Evolutionary conservation across 2,888 invertebrate species (phyloP), one percentile per base, ranked within the genome.

Genomic region (Exephanes ischioxanthus): DNA sequence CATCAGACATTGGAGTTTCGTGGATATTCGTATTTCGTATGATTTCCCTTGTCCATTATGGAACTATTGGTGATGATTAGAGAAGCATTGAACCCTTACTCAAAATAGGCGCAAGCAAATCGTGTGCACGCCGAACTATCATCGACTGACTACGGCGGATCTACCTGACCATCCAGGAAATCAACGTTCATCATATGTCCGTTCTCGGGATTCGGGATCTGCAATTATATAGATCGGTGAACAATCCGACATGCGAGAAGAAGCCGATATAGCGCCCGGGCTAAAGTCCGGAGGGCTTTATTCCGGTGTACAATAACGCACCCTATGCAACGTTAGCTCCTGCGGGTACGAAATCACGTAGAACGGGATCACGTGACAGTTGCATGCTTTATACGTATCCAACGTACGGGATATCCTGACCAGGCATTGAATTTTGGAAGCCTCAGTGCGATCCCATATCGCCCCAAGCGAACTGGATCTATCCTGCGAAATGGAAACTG

Each of bases 191-290:
- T 48, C 61, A 6, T 75, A 19, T 14, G 26, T 22, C 22, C 22
- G 67, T 14, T 53, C 51, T 53, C 11, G 72, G 33, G 66, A 48
- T 58, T 51, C 11, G 48, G 33, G 14, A 53, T 55, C 26, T 16
- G 33, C 63, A 71, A 83, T 75, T 48, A 80, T 26, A 80, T 71
- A 45, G 79, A 70, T 26, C 16, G 63, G 70, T 45, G 70, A 83
- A 80, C 70, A 80, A 71, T 45, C 16, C 48, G 61, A 70, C 33
- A 11, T 66, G 33, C 33, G 5, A 30, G 16, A 33, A 16, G 70
- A 53, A 75, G 30, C 68, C 7, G 16, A 16, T 11, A 16, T 33
- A n/a, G 33, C 33, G 33, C 51, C 26, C 22, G 53, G 3, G 26
- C 51, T 63, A 72, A 72, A 16, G 33, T 68, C 3, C 53, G 37